Evolutionary conservation across 1,140 invertebrate genomes (phyloP), one percentile per base, ranked within the genome.

Genomic region (Probaryconus sp.): DNA sequence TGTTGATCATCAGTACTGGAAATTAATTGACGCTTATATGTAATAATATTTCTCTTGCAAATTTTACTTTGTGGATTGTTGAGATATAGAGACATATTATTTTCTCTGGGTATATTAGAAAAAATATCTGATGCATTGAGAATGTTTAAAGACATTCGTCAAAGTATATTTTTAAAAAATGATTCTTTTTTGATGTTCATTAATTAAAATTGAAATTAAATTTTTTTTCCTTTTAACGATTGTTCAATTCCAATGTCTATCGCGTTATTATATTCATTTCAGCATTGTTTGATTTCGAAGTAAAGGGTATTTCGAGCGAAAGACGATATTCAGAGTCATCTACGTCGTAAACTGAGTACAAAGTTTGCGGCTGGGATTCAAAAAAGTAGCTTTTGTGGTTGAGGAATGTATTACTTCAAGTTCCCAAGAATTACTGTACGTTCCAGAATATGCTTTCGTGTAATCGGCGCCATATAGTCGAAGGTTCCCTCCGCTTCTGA

Each of bases 341-440:
- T 56, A 30, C 21, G 51, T 9, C 35, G 51, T 51, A 53, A 64
- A 37, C 30, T 37, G 45, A 56, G 43, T 21, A 50, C 50, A 35
- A 45, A 33, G 30, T 33, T 17, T 43, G 35, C 16, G 42, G 40
- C 21, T 0, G 31, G 20, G 30, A 38, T 6, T 37, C 17, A 56
- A 65, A 69, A 75, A 69, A 69, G 43, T 60, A 11, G 18, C 47
- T 65, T 64, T 64, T 69, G 71, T 50, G 51, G 64, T 45, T 10
- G n/a, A 60, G 47, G 64, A 75, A 60, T 69, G 58, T 60, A 56
- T 69, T 69, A 63, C 71, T 64, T 51, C 35, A 47, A 75, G 71
- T 75, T 75, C 51, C 51, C 71, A 65, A 47, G 71, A 58, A 64
- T 69, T 69, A 40, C 58, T 48, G 60, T 31, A 17, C 60, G 60